phyloP scores from a whole-genome alignment of 2,797 vertebrate species.

The Acanthis flammea region DNA sequence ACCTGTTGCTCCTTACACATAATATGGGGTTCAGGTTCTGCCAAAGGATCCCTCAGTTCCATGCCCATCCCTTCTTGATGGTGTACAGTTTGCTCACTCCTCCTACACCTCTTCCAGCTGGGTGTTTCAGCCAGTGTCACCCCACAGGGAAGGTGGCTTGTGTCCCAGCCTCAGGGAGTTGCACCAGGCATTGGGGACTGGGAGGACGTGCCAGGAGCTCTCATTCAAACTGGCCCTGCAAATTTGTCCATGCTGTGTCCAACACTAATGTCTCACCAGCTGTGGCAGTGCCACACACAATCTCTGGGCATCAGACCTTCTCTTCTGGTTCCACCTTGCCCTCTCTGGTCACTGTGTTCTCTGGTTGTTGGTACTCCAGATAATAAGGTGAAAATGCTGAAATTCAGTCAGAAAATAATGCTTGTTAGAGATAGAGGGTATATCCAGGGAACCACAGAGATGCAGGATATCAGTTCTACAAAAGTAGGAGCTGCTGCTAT shows the following conservation, averaged over 20 bases:
- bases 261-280: background rate
- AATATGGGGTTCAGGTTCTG: background rate
- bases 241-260: background rate
- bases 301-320: background rate
- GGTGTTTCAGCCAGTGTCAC: background rate
- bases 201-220: background rate
- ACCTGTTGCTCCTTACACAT: background rate
- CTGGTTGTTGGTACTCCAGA: background rate
- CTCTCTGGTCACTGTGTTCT: background rate
- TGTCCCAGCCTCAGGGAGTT: background rate
- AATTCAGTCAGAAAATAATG: background rate
- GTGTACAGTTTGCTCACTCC: background rate
- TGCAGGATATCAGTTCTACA: background rate
- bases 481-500: background rate
- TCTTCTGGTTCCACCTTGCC: background rate
- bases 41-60: accelerated
- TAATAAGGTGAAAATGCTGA: background rate
- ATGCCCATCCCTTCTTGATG: accelerated
- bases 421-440: background rate
- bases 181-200: background rate
- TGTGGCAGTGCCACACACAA: accelerated
- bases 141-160: background rate
- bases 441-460: background rate
- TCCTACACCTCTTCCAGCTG: background rate
- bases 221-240: background rate